Percentiles rank a stretch among this genome's conserved stretches.
Conservation (phyloP, 2,888 invertebrate species). For the Neria commutata region DNA sequence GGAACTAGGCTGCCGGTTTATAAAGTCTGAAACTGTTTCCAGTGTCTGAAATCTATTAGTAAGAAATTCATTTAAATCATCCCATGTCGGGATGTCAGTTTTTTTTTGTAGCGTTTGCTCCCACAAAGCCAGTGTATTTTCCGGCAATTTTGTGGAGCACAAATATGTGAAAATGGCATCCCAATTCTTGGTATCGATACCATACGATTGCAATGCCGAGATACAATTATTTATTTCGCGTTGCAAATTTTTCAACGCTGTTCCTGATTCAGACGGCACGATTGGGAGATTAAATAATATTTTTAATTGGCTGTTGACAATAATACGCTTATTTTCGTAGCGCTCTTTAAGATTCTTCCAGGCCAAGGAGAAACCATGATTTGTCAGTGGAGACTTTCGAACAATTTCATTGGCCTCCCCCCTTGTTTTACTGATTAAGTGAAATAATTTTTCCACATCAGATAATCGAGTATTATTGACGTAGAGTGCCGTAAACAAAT, state of each 20-base stretch:
- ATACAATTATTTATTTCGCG: not conserved
- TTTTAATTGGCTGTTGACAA: conserved; percentile 17
- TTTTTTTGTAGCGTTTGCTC: no score
- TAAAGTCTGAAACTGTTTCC: no score
- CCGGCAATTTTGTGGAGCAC: not conserved
- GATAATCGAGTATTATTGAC: conserved; percentile 7
- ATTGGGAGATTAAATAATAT: conserved; percentile 5
- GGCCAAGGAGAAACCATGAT: conserved; percentile 14
- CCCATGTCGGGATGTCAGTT: no score
- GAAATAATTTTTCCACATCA: conserved; percentile 12
- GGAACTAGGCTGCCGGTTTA: no score
- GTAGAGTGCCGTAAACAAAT: conserved; percentile 7
- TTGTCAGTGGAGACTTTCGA: conserved; percentile 10
- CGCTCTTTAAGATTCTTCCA: conserved; percentile 13
- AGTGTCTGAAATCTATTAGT: no score
- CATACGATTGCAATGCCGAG: not conserved
- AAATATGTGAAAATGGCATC: not conserved
- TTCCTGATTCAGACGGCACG: not conserved
- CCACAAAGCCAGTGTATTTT: no score
- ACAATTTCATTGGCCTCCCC: conserved; percentile 14
- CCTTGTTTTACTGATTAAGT: conserved; percentile 5
- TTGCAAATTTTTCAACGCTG: not conserved
- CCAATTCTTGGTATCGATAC: not conserved
- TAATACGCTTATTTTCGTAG: conserved; percentile 22
- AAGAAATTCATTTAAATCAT: no score